Evolutionary conservation across 2,113 vertebrate species (phyloP).

Genomic region (Percina caprodes): DNA sequence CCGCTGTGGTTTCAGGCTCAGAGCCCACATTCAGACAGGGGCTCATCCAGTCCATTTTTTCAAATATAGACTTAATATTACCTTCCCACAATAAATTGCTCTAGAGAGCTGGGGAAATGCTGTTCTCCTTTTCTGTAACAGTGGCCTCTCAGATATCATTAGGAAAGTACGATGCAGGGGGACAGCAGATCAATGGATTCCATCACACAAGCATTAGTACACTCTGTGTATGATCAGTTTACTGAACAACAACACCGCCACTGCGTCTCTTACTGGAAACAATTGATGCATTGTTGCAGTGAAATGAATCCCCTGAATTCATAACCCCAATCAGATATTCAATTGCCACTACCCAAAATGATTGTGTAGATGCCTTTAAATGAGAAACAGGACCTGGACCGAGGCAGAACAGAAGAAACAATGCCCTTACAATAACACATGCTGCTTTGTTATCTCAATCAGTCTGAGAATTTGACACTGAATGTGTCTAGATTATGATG

Average conservation of each 20-base stretch:
- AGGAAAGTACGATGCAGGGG: constrained; percentile 84
- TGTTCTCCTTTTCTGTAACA: constrained; percentile 81
- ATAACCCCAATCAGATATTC: constrained; percentile 91
- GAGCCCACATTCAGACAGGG: constrained; percentile 73
- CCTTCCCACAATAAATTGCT: constrained; percentile 88
- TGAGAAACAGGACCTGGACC: constrained; percentile 72
- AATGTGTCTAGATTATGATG: constrained; percentile 30
- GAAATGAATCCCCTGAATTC: constrained; percentile 93
- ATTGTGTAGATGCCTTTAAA: constrained; percentile 85
- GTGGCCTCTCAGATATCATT: constrained; percentile 88
- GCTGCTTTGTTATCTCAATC: constrained; percentile 64
- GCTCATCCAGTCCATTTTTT: constrained; percentile 76
- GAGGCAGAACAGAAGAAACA: constrained; percentile 25
- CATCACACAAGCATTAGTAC: constrained; percentile 87
- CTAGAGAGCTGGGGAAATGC: constrained; percentile 69
- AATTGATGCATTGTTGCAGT: constrained; percentile 90
- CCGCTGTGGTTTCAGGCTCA: constrained; percentile 78
- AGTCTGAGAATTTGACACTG: constrained; percentile 41
- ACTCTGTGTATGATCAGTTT: constrained; percentile 89
- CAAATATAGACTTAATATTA: constrained; percentile 86
- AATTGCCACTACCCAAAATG: constrained; percentile 87
- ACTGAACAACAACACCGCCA: constrained; percentile 85
- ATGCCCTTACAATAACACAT: constrained; percentile 45
- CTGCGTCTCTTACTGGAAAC: constrained; percentile 88
- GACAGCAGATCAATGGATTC: constrained; percentile 89